These are phyloP conservation scores for Lochmaea crataegi DNA, from an alignment of 2,888 invertebrate genomes.

Conservation along the genomic window DNA sequence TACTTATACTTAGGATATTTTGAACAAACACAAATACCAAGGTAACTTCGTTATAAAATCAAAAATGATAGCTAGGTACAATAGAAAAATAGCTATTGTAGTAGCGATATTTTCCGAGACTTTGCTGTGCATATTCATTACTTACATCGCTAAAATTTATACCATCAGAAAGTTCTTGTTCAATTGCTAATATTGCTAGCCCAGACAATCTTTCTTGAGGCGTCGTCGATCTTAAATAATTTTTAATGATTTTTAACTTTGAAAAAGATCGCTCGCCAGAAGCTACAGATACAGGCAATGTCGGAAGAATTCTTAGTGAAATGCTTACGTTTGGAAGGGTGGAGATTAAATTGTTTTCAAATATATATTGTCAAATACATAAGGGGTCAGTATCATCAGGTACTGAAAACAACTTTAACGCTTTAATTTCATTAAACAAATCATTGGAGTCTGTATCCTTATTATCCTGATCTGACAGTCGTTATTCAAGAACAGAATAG, in stretches of 20 bases:
- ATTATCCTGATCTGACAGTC: conserved; percentile 20
- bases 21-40: too few relatives aligned
- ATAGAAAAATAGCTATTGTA: conserved; percentile 5
- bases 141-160: conserved; percentile 4
- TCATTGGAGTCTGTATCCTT: conserved; percentile 26
- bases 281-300: conserved; percentile 20
- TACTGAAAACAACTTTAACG: not conserved
- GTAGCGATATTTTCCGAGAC: not conserved
- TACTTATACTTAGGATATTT: too few relatives aligned
- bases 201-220: not conserved
- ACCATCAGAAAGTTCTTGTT: conserved; percentile 4
- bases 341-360: conserved; percentile 2
- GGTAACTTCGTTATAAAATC: too few relatives aligned
- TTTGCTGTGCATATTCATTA: not conserved
- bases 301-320: conserved; percentile 20
- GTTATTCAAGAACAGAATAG: conserved; percentile 1
- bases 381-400: conserved; percentile 11
- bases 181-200: conserved; percentile 1
- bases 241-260: conserved; percentile 42
- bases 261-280: conserved; percentile 6
- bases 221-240: conserved; percentile 3
- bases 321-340: conserved; percentile 13
- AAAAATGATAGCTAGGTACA: not conserved
- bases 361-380: conserved; percentile 4
- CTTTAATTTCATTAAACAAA: conserved; percentile 22